Evolutionary conservation across 1,140 invertebrate species (phyloP).

Genomic region (Drosophila melanogaster): Release_6_plus_ISO1_MT NC_004354.4:3557001-3557500

Average conservation of each 20-base stretch:
- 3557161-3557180: background rate
- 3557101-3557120: constrained; percentile 32
- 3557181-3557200: constrained; percentile 66
- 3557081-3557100: constrained; percentile 74
- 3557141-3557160: too few species aligned
- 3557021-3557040: constrained; percentile 2
- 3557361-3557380: too few species aligned
- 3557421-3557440: constrained; percentile 12
- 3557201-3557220: constrained; percentile 37
- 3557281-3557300: constrained; percentile 50
- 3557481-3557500: background rate
- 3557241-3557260: constrained; percentile 6
- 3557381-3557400: too few species aligned
- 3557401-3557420: background rate
- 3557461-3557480: background rate
- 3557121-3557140: too few species aligned
- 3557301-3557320: constrained; percentile 19
- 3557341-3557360: too few species aligned
- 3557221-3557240: constrained; percentile 49
- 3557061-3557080: constrained; percentile 73
- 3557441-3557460: constrained; percentile 30
- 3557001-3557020: background rate
- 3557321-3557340: background rate
- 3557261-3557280: background rate
- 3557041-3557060: constrained; percentile 55